Conservation (phyloP, 2,888 invertebrate species). For the Ophonus ardosiacus region DNA sequence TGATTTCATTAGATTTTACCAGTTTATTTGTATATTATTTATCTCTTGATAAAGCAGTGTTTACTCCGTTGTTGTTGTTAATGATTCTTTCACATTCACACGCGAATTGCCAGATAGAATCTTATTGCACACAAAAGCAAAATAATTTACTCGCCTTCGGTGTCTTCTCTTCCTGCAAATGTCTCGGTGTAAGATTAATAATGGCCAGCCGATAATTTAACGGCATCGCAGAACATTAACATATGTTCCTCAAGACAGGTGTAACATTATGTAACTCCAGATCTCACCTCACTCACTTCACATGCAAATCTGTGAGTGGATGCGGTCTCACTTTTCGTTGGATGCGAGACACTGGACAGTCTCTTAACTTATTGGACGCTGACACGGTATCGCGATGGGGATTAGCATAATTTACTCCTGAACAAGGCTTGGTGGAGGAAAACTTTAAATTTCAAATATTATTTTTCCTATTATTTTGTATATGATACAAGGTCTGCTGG, state of each 20-base stretch:
- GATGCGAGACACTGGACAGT: slow-evolving; percentile 3
- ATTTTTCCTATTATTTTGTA: too few relatives aligned
- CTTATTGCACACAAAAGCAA: slow-evolving; percentile 45
- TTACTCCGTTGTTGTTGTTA: neutral
- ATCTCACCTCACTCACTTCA: neutral
- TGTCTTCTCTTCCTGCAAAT: slow-evolving; percentile 37
- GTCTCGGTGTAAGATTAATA: slow-evolving; percentile 53
- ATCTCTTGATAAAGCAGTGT: neutral
- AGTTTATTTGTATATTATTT: too few relatives aligned
- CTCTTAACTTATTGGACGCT: slow-evolving; percentile 35
- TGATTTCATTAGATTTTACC: too few relatives aligned
- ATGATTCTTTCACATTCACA: slow-evolving; percentile 4
- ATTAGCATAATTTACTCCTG: slow-evolving; percentile 11
- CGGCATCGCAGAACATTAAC: slow-evolving; percentile 45
- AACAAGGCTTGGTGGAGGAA: too few relatives aligned
- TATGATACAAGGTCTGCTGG: too few relatives aligned
- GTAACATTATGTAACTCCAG: slow-evolving; percentile 47
- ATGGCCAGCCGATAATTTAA: slow-evolving; percentile 56
- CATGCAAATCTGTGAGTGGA: slow-evolving; percentile 19
- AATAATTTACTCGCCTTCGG: slow-evolving; percentile 47
- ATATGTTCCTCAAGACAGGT: slow-evolving; percentile 55
- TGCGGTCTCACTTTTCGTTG: neutral
- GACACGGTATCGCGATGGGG: slow-evolving; percentile 10
- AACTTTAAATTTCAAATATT: too few relatives aligned
- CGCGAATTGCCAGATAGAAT: slow-evolving; percentile 25